A percentile compares a stretch with the other conserved stretches of the same genome.
Evolutionary conservation across 2,113 vertebrate species (phyloP).

Genomic region (Mustela lutreola): DNA sequence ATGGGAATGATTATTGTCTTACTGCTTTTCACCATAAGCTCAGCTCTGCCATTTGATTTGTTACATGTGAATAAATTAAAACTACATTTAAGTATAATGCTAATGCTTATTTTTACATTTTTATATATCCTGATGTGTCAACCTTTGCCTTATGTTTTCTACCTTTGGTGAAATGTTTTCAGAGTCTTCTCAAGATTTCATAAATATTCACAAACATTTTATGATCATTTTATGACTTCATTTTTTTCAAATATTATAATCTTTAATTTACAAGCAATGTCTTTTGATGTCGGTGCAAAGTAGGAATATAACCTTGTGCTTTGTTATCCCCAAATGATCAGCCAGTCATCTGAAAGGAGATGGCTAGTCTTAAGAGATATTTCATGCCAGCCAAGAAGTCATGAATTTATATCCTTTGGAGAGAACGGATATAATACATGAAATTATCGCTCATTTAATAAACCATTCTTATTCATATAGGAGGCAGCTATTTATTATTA

Average conservation of each 20-base stretch:
- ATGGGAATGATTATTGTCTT: neutral
- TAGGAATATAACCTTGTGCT: slow-evolving; percentile 24
- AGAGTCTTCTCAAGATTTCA: slow-evolving; percentile 46
- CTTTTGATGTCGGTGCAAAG: neutral
- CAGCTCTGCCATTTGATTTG: neutral
- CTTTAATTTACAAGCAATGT: neutral
- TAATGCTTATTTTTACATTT: slow-evolving; percentile 34
- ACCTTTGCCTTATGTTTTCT: neutral
- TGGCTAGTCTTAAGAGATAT: slow-evolving; percentile 1
- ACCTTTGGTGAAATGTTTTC: slow-evolving; percentile 42
- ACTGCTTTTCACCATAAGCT: slow-evolving; percentile 32
- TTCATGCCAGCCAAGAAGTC: neutral
- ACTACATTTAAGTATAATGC: slow-evolving; percentile 25
- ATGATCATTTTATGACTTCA: slow-evolving; percentile 3
- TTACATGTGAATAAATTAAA: slow-evolving; percentile 36
- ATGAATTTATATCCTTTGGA: slow-evolving; percentile 45
- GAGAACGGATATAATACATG: slow-evolving; percentile 37
- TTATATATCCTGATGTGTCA: neutral
- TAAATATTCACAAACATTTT: slow-evolving; percentile 13
- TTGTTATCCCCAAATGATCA: slow-evolving; percentile 53
- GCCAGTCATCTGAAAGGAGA: slow-evolving; percentile 17
- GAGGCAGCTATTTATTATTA: slow-evolving; percentile 30
- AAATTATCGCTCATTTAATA: slow-evolving; percentile 25
- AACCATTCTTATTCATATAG: slow-evolving; percentile 14
- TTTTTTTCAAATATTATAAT: slow-evolving; percentile 44